Percentiles rank a stretch among this genome's conserved stretches.
Evolutionary conservation across 2,888 invertebrate genomes (phyloP).

Genomic region (Cabera pusaria): DNA sequence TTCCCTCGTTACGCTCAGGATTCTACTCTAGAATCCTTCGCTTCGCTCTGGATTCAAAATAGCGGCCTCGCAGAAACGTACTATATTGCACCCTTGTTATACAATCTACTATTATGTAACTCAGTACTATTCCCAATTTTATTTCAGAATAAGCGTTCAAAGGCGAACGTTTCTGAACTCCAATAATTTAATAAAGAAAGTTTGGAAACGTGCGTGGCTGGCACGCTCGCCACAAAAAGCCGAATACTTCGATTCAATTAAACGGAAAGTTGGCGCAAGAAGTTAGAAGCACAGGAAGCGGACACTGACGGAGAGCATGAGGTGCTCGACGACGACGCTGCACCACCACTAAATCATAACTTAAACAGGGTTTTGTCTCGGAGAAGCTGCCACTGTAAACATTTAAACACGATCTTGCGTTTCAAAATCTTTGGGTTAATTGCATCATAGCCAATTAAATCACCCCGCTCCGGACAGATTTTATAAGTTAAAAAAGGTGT

Average conservation of each 20-base stretch:
- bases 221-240: constrained; percentile 80
- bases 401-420: constrained; percentile 19
- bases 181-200: constrained; percentile 83
- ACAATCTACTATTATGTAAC: no score
- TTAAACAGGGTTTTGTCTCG: constrained; percentile 32
- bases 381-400: constrained; percentile 29
- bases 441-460: constrained; percentile 33
- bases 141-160: constrained; percentile 72
- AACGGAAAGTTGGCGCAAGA: constrained; percentile 77
- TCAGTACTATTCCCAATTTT: constrained; percentile 68
- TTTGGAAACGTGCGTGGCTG: constrained; percentile 80
- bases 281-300: constrained; percentile 65
- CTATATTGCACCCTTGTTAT: no score
- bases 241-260: constrained; percentile 83
- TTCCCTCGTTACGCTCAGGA: no score
- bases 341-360: constrained; percentile 54
- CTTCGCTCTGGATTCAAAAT: no score
- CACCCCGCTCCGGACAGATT: constrained; percentile 51
- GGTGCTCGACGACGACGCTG: constrained; percentile 32
- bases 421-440: constrained; percentile 19
- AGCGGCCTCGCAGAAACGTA: no score
- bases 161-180: constrained; percentile 79
- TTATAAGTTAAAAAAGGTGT: constrained; percentile 65
- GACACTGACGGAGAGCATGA: constrained; percentile 41
- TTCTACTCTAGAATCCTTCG: no score